A percentile compares a stretch with the other conserved stretches of the same genome.
Evolutionary conservation across 2,888 invertebrate genomes (phyloP).

Genomic region (Caenorhabditis angaria): DNA sequence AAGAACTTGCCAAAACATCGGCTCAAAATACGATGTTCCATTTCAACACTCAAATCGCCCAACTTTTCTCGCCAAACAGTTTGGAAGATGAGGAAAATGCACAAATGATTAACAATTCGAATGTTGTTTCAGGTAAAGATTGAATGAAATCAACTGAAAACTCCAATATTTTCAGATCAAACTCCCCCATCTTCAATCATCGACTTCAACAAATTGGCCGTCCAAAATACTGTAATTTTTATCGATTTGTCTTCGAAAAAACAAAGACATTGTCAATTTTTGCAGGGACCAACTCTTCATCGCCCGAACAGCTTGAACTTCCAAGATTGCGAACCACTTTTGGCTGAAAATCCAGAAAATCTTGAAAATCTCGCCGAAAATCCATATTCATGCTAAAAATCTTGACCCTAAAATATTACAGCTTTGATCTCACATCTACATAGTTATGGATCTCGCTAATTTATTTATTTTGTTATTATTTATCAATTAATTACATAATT

Average conservation of each 20-base stretch:
- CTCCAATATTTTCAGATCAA: constrained; percentile 12
- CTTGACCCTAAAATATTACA: background rate
- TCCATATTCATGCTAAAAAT: background rate
- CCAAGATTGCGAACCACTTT: constrained; percentile 15
- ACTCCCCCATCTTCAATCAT: constrained; percentile 29
- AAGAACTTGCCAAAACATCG: constrained; percentile 27
- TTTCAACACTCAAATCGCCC: background rate
- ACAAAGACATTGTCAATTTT: background rate
- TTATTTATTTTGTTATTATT: too few relatives aligned
- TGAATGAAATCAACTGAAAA: constrained; percentile 17
- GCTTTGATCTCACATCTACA: constrained; percentile 5
- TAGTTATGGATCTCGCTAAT: too few relatives aligned
- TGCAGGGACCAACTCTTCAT: constrained; percentile 36
- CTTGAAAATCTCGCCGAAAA: constrained; percentile 1
- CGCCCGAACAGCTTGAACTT: constrained; percentile 34
- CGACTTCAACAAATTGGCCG: constrained; percentile 27
- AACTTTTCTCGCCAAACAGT: background rate
- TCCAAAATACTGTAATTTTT: constrained; percentile 30
- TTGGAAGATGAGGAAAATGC: background rate
- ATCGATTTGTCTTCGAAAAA: background rate
- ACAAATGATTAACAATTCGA: constrained; percentile 1
- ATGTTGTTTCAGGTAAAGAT: constrained; percentile 18
- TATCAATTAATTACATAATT: too few relatives aligned
- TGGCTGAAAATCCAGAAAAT: constrained; percentile 1
- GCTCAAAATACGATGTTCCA: background rate